Percentiles rank a stretch among this genome's conserved stretches.
These are phyloP conservation scores for Aurelia sp. DNA, from an alignment of 30 jellyfish, hydroid and myxozoan species.

Conservation along the genomic window DNA sequence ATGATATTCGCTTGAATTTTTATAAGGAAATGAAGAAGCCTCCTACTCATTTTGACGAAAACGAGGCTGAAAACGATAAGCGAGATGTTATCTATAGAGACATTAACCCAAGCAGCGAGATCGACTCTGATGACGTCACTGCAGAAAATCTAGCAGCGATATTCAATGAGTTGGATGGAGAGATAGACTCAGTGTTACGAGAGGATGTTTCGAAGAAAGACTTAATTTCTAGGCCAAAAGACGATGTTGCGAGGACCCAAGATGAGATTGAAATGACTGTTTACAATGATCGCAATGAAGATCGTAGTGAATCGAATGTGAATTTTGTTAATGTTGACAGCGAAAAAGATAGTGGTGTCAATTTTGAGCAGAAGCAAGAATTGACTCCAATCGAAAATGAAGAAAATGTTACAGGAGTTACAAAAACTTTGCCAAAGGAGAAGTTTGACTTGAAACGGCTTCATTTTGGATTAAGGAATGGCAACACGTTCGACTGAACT, in stretches of 20 bases:
- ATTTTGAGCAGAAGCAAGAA: slow-evolving; percentile 43
- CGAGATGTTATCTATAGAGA: slow-evolving; percentile 48
- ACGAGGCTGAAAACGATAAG: slow-evolving; percentile 16
- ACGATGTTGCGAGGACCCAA: slow-evolving; percentile 27
- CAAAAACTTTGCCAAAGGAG: slow-evolving; percentile 1
- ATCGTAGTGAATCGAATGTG: slow-evolving; percentile 1
- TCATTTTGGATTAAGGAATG: slow-evolving; percentile 73
- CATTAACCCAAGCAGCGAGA: slow-evolving; percentile 29
- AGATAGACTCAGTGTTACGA: slow-evolving; percentile 9
- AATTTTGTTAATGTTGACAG: slow-evolving; percentile 17
- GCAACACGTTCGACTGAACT: slow-evolving; percentile 56
- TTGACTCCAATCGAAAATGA: slow-evolving; percentile 9
- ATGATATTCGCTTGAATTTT: slow-evolving; percentile 31
- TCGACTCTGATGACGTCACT: slow-evolving; percentile 73
- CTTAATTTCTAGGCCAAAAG: slow-evolving; percentile 5
- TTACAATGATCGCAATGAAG: slow-evolving; percentile 15
- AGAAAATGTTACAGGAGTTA: not conserved
- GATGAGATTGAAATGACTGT: slow-evolving; percentile 66
- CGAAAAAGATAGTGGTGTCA: slow-evolving; percentile 35
- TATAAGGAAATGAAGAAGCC: slow-evolving; percentile 27
- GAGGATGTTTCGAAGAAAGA: slow-evolving; percentile 62
- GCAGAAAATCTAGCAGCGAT: slow-evolving; percentile 81
- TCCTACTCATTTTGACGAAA: not conserved
- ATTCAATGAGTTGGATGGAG: slow-evolving; percentile 76
- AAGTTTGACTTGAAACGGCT: slow-evolving; percentile 44